A percentile compares a stretch with the other conserved stretches of the same genome.
phyloP scores from a whole-genome alignment of 2,113 vertebrate species.

The Halcyon senegalensis region DNA sequence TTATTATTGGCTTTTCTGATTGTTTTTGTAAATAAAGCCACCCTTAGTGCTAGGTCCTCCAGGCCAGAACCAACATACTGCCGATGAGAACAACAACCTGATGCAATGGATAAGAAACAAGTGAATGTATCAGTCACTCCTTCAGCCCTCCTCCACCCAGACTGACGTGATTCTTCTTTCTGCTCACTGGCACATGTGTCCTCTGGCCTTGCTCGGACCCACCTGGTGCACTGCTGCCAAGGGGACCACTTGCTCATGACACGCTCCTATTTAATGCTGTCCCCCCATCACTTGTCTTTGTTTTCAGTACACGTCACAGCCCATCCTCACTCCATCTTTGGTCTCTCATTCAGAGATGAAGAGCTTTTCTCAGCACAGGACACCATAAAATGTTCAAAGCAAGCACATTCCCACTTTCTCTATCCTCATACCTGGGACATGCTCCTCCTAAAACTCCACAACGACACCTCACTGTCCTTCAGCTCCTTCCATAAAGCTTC shows the following conservation, averaged over 20 bases:
- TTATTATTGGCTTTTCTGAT: conserved; percentile 55
- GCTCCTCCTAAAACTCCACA: background rate
- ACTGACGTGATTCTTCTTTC: background rate
- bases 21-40: background rate
- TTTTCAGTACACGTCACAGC: background rate
- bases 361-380: background rate
- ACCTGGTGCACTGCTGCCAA: background rate
- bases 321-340: background rate
- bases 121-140: background rate
- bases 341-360: background rate
- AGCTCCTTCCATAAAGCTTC: background rate
- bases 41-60: background rate
- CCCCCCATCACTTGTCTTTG: accelerated
- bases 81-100: background rate
- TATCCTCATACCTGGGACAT: background rate
- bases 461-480: background rate
- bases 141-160: background rate
- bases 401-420: background rate
- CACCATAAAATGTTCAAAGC: background rate
- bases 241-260: background rate
- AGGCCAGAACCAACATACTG: background rate
- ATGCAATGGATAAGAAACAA: background rate
- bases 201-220: background rate
- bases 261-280: background rate
- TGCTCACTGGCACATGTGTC: background rate